Evolutionary conservation across 2,888 invertebrate genomes (phyloP).

Genomic region (Sinopyrophorus schimmeli): DNA sequence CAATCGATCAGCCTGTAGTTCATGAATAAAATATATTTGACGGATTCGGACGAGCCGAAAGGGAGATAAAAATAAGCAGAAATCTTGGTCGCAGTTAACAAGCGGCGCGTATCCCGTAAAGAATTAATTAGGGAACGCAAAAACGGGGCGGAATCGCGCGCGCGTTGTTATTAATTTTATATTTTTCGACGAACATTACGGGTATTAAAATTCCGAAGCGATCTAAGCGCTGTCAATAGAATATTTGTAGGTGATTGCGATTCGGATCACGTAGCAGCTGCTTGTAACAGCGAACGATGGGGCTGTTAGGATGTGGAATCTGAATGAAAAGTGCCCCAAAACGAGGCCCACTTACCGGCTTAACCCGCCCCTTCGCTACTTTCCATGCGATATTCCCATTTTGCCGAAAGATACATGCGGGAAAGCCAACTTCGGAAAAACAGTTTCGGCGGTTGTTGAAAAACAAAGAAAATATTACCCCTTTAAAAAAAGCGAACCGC

Average conservation of each 20-base stretch:
- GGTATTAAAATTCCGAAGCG: slow-evolving; percentile 46
- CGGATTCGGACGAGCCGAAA: not conserved
- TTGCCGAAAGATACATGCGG: slow-evolving; percentile 34
- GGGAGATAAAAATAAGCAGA: slow-evolving; percentile 3
- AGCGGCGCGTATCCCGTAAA: slow-evolving; percentile 1
- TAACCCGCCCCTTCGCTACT: slow-evolving; percentile 44
- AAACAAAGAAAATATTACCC: slow-evolving; percentile 14
- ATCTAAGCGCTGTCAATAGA: slow-evolving; percentile 51
- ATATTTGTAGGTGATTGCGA: slow-evolving; percentile 48
- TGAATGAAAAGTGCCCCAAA: slow-evolving; percentile 52
- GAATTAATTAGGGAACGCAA: slow-evolving; percentile 23
- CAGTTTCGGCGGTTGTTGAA: slow-evolving; percentile 29
- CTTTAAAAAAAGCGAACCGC: slow-evolving; percentile 3
- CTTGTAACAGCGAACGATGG: slow-evolving; percentile 51
- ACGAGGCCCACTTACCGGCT: slow-evolving; percentile 49
- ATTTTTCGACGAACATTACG: slow-evolving; percentile 35
- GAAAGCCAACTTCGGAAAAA: slow-evolving; percentile 34
- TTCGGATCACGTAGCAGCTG: slow-evolving; percentile 49
- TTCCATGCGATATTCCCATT: slow-evolving; percentile 43
- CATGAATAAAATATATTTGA: not conserved
- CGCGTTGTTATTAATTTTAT: slow-evolving; percentile 32
- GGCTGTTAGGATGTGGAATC: slow-evolving; percentile 50
- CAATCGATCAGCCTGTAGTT: not conserved
- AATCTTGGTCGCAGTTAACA: not conserved
- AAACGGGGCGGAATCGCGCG: no score